Percentiles rank a stretch among this genome's conserved stretches.
Conservation (phyloP, 1,140 invertebrate genomes). For the Trypoxylus dichotomus region DNA sequence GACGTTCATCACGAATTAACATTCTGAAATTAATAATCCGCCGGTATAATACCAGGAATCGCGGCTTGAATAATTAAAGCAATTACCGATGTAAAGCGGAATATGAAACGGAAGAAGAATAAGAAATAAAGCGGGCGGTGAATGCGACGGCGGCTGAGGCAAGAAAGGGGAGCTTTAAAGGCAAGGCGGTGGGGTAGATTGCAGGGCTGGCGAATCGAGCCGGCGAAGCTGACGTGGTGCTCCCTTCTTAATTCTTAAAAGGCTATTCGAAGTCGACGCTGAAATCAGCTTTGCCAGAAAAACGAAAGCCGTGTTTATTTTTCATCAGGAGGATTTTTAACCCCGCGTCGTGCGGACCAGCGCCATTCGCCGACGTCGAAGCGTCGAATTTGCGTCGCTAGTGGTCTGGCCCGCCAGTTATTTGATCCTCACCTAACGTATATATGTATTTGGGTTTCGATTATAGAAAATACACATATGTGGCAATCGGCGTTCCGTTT, state of each 20-base stretch:
- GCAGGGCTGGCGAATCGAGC: conserved; percentile 11
- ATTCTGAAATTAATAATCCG: conserved; percentile 5
- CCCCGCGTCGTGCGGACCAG: conserved; percentile 40
- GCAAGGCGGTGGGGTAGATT: neutral
- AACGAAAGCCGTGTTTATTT: conserved; percentile 49
- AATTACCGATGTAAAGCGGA: conserved; percentile 37
- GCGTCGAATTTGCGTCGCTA: neutral
- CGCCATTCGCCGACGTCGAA: neutral
- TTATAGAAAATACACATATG: conserved; percentile 48
- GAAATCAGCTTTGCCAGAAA: conserved; percentile 45
- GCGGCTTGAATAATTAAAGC: conserved; percentile 31
- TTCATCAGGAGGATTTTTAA: conserved; percentile 50
- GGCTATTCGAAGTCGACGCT: conserved; percentile 38
- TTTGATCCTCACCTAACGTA: conserved; percentile 47
- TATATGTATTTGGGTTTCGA: conserved; percentile 47
- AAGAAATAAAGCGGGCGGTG: conserved; percentile 3
- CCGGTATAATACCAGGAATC: neutral
- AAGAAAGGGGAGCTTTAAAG: conserved; percentile 1
- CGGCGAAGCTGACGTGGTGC: conserved; percentile 13
- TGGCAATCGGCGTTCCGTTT: conserved; percentile 1
- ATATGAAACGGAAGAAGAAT: neutral
- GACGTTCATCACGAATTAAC: neutral
- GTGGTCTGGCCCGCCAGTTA: conserved; percentile 31
- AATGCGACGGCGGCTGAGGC: neutral
- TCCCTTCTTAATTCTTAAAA: conserved; percentile 40